Base-by-base conservation (phyloP, 2,113 vertebrate species). In the Actenoides hombroni region DNA sequence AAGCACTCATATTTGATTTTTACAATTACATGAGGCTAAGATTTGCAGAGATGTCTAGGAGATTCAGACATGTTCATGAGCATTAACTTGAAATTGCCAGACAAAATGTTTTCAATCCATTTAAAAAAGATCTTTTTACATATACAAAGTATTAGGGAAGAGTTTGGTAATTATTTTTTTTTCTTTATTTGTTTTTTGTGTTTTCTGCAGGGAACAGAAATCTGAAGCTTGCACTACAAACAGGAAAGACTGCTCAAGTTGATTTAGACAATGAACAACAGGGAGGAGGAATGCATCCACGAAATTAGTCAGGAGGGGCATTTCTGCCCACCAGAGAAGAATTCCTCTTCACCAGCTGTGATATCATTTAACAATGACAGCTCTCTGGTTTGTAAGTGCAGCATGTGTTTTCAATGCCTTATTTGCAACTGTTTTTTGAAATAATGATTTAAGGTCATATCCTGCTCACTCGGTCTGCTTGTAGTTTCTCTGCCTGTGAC, bases 251-350 rank as follows among this genome's bases (percentile, higher is more conserved):
- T 48, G 35, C 60, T 74, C 26, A 3, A 61, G 26, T 80, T 12
- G 18, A 2, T 76, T 87, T 71, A 90, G 83, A 90, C 83, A 92
- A 68, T 71, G 79, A 93, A 78, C 70, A 87, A 76, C 37, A 21
- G 31, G 44, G 51, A 80, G 42, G 59, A 88, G 31, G 80, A 95
- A 83, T 70, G 56, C 44, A 56, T 37, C 68, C 83, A 44, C 6
- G 1, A 14, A 75, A 61, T 26, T 39, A 82, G 76, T 44, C 75
- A 81, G 83, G 73, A 96, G 83, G 63, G 56, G 61, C 71, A 83
- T 65, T 94, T 94, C 77, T 96, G 93, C 90, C 91, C 94, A 93
- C 71, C 96, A 79, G 80, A 94, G 92, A 16, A 94, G 92, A 95
- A 86, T 86, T 79, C 93, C 71, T 83, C 53, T 40, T 44, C 24